These are phyloP conservation scores for Diabrotica undecimpunctata DNA, from an alignment of 1,140 invertebrate genomes.

Conservation along the genomic window DNA sequence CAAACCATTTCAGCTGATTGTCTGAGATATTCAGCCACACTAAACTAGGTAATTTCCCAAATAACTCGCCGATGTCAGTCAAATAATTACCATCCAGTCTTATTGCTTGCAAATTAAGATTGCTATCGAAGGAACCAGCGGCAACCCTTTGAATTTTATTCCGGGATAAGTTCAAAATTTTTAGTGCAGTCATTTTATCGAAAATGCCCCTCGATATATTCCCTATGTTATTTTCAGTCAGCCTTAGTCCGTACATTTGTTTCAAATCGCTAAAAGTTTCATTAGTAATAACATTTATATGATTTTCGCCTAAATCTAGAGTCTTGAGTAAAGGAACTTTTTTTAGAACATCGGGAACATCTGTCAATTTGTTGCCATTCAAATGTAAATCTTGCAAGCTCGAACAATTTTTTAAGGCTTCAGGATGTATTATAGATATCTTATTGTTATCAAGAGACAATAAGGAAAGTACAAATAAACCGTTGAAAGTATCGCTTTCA, in stretches of 20 bases:
- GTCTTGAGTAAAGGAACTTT: conserved; percentile 78
- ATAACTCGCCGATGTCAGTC: conserved; percentile 78
- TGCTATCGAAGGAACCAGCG: conserved; percentile 77
- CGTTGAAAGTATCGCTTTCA: conserved; percentile 72
- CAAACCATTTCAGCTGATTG: conserved; percentile 84
- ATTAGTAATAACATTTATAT: conserved; percentile 77
- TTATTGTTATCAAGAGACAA: conserved; percentile 82
- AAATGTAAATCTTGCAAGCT: conserved; percentile 84
- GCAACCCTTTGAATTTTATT: conserved; percentile 86
- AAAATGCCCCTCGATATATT: conserved; percentile 81
- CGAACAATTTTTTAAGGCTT: conserved; percentile 79
- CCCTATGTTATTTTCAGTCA: conserved; percentile 86
- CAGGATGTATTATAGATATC: conserved; percentile 70
- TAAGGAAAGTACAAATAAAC: conserved; percentile 71
- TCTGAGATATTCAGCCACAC: conserved; percentile 90
- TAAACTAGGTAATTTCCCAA: conserved; percentile 80
- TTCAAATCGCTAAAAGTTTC: conserved; percentile 76
- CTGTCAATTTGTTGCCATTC: conserved; percentile 78
- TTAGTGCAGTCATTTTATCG: conserved; percentile 75
- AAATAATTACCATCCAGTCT: conserved; percentile 84
- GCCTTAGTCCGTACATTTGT: conserved; percentile 75
- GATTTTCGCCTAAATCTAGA: conserved; percentile 85
- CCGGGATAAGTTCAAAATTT: conserved; percentile 82
- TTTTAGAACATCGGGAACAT: conserved; percentile 79
- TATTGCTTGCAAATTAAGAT: conserved; percentile 80